Percentiles rank a stretch among this genome's conserved stretches.
These are phyloP conservation scores for Pipra filicauda DNA, from an alignment of 2,113 vertebrate genomes.

Conservation along the genomic window DNA sequence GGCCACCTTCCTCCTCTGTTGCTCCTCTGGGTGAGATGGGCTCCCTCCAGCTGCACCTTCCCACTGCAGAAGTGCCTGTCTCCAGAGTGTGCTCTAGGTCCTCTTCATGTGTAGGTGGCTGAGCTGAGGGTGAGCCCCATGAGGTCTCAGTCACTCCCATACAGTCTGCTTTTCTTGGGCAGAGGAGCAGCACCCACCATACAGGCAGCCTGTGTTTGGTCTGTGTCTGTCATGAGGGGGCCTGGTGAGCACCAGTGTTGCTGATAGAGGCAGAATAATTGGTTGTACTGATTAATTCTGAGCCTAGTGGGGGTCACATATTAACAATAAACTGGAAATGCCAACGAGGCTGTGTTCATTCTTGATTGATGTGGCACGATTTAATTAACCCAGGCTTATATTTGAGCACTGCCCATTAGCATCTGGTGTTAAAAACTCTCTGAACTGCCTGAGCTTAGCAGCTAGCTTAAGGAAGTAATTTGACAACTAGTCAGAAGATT, in stretches of 20 bases:
- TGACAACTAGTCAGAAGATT: not conserved
- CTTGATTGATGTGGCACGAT: not conserved
- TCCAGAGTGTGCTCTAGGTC: not conserved
- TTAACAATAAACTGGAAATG: not conserved
- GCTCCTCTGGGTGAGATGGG: accelerated
- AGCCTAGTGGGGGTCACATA: not conserved
- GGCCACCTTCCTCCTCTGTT: not conserved
- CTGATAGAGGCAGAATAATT: not conserved
- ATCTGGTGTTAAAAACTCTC: constrained; percentile 2
- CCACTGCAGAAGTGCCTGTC: not conserved
- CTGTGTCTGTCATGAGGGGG: not conserved
- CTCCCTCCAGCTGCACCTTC: not conserved
- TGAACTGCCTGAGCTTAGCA: not conserved
- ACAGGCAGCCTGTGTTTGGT: not conserved
- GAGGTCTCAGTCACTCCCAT: not conserved
- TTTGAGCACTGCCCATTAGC: not conserved
- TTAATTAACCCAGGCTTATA: constrained; percentile 25
- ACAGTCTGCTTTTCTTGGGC: not conserved
- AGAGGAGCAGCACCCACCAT: accelerated
- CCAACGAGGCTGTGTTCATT: not conserved
- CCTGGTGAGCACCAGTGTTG: not conserved
- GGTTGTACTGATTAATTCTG: not conserved
- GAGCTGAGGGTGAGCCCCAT: not conserved
- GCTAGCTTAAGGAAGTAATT: constrained; percentile 28
- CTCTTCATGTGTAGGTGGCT: not conserved